Percentiles rank a stretch among this genome's conserved stretches.
Evolutionary conservation across 2,888 invertebrate species (phyloP).

Genomic region (Epinotia ramella): DNA sequence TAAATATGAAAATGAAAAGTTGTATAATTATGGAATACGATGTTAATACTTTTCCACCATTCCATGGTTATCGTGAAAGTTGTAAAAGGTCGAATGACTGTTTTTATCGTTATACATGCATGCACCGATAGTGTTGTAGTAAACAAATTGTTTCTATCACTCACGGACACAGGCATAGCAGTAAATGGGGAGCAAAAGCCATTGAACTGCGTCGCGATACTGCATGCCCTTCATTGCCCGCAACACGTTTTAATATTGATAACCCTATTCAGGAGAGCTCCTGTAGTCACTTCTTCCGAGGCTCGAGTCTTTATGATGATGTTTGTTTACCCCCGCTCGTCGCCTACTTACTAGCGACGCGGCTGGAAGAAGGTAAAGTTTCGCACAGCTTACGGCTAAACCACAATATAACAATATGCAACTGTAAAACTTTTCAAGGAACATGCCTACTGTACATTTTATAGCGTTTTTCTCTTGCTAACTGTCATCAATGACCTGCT

Average conservation of each 20-base stretch:
- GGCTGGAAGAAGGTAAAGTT: conserved; percentile 62
- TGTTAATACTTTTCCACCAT: not conserved
- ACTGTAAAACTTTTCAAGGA: conserved; percentile 27
- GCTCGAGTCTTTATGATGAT: conserved; percentile 74
- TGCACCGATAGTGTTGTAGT: conserved; percentile 7
- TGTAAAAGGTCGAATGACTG: conserved; percentile 24
- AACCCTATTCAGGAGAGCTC: conserved; percentile 73
- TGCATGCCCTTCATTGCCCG: conserved; percentile 63
- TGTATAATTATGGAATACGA: not conserved
- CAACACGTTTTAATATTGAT: conserved; percentile 79
- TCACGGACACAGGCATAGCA: conserved; percentile 25
- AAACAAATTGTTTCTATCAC: conserved; percentile 24
- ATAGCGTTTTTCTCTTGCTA: not conserved
- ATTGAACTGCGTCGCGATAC: conserved; percentile 60
- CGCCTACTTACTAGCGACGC: conserved; percentile 54
- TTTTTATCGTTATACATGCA: not conserved
- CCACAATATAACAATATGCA: conserved; percentile 34
- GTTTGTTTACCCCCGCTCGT: conserved; percentile 78
- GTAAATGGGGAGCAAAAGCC: conserved; percentile 54
- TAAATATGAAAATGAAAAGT: too few species aligned
- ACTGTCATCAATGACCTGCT: not conserved
- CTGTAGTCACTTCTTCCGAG: conserved; percentile 65
- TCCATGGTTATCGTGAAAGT: conserved; percentile 15
- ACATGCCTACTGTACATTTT: conserved; percentile 6
- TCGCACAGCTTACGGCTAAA: conserved; percentile 50